Conservation (phyloP, 2,797 vertebrate genomes). For the Masticophis lateralis region DNA sequence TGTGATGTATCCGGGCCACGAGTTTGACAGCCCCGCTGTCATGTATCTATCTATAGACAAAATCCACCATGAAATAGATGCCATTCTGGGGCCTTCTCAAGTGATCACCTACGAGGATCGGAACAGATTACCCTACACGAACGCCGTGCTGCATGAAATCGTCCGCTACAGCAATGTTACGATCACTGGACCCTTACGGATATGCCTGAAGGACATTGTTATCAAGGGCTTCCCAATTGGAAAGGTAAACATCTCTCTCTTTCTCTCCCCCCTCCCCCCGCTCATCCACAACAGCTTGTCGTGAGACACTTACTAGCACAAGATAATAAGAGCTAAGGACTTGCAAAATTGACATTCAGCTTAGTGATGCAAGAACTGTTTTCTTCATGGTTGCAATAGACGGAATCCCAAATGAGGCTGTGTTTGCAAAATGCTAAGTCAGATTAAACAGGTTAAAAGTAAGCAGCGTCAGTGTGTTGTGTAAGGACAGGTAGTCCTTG, state of each 20-base stretch:
- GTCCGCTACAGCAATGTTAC: slow-evolving; percentile 52
- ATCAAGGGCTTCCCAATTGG: slow-evolving; percentile 53
- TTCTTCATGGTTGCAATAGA: background rate
- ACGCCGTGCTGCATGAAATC: slow-evolving; percentile 61
- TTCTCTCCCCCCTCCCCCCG: too few species aligned
- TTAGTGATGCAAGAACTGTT: background rate
- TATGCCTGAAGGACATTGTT: slow-evolving; percentile 42
- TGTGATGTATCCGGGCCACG: too few species aligned
- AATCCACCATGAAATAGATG: slow-evolving; percentile 58
- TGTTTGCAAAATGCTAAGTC: background rate
- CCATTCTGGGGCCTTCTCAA: slow-evolving; percentile 47
- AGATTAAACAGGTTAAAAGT: background rate
- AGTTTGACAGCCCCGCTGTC: background rate
- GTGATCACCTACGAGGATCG: slow-evolving; percentile 55
- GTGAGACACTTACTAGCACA: background rate
- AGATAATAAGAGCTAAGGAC: background rate
- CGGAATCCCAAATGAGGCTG: background rate
- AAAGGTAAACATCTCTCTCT: slow-evolving; percentile 48
- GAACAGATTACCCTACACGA: slow-evolving; percentile 57
- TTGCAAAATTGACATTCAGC: background rate
- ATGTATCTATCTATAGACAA: slow-evolving; percentile 49
- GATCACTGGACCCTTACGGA: slow-evolving; percentile 49
- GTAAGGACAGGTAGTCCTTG: background rate
- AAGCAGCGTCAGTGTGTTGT: background rate
- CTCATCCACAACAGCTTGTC: background rate